Conservation (phyloP, 2,797 vertebrate species). For the Coregonus suidteri region DNA sequence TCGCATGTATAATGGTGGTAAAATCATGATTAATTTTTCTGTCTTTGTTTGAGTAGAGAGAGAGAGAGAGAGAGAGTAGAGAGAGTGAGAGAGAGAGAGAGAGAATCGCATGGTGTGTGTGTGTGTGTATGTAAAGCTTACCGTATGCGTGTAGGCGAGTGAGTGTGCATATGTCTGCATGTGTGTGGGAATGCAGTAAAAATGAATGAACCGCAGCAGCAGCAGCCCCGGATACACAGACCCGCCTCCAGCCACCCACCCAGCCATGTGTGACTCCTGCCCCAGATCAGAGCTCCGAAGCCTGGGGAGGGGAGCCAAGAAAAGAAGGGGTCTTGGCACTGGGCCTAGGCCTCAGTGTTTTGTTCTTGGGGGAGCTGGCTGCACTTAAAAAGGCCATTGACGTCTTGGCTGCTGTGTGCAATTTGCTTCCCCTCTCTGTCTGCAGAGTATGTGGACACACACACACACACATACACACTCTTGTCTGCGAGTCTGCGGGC, state of each 20-base stretch:
- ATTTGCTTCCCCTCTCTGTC: slow-evolving; percentile 68
- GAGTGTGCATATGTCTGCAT: slow-evolving; percentile 7
- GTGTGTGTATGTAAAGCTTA: slow-evolving; percentile 2
- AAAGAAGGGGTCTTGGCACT: slow-evolving; percentile 51
- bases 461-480: slow-evolving; percentile 27
- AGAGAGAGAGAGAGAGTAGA: no score
- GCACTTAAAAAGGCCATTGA: slow-evolving; percentile 62
- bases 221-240: slow-evolving; percentile 45
- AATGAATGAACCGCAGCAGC: slow-evolving; percentile 39
- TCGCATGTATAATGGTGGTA: not conserved
- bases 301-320: slow-evolving; percentile 58
- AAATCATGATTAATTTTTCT: not conserved
- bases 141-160: not conserved
- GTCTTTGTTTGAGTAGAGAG: slow-evolving; percentile 1
- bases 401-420: slow-evolving; percentile 64
- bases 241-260: slow-evolving; percentile 58
- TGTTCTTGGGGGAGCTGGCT: slow-evolving; percentile 46
- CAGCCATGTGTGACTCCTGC: slow-evolving; percentile 58
- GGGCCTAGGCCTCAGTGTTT: slow-evolving; percentile 42
- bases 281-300: slow-evolving; percentile 56
- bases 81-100: no score
- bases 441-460: slow-evolving; percentile 10
- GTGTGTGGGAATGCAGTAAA: slow-evolving; percentile 49
- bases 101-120: no score
- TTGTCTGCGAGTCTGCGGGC: slow-evolving; percentile 67